These are phyloP conservation scores for Onthophagus sagittarius DNA, from an alignment of 2,888 invertebrate genomes.

Conservation along the genomic window DNA sequence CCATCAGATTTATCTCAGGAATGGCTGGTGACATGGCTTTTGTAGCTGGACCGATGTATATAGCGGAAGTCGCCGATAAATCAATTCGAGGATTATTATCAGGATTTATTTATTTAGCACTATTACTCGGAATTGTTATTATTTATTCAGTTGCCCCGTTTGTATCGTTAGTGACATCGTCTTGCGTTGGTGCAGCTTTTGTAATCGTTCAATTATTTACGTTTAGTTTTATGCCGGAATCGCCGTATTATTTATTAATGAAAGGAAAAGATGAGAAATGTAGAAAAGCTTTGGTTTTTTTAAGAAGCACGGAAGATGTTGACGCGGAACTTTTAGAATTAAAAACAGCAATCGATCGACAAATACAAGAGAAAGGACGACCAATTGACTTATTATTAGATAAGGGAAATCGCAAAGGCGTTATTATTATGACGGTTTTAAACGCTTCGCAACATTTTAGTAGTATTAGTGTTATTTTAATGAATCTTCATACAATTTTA, in stretches of 20 bases:
- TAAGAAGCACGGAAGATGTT: conserved; percentile 34
- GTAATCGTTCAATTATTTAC: conserved; percentile 38
- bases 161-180: conserved; percentile 41
- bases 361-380: conserved; percentile 42
- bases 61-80: conserved; percentile 47
- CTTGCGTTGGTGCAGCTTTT: conserved; percentile 39
- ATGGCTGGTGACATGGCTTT: conserved; percentile 46
- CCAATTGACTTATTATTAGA: conserved; percentile 42
- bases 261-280: conserved; percentile 39
- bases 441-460: conserved; percentile 45
- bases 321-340: conserved; percentile 42
- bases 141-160: conserved; percentile 45
- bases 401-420: conserved; percentile 42
- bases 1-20: conserved; percentile 44
- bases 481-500: conserved; percentile 46
- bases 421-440: conserved; percentile 43
- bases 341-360: conserved; percentile 39
- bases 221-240: conserved; percentile 46
- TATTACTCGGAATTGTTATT: conserved; percentile 45
- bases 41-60: conserved; percentile 47
- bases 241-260: conserved; percentile 43
- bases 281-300: conserved; percentile 36
- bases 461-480: conserved; percentile 45
- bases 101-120: conserved; percentile 47
- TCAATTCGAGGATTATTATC: conserved; percentile 46